Conservation (phyloP, 2,113 vertebrate species). For the Ciconia stormi region DNA sequence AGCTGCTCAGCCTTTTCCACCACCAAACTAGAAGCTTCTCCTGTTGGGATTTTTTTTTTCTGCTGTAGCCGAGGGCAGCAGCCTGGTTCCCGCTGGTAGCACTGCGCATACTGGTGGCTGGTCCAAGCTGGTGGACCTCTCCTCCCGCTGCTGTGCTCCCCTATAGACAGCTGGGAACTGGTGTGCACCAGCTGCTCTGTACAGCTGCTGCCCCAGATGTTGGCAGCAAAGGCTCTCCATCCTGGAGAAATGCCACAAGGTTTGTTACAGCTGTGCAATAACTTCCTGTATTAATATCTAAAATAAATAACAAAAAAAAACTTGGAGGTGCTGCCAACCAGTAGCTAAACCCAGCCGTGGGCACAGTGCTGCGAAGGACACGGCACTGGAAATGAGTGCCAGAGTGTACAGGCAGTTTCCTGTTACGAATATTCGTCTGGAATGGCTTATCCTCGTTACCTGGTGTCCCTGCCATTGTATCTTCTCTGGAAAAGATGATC, state of each 20-base stretch:
- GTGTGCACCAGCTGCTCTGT: not conserved
- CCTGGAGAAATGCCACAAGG: not conserved
- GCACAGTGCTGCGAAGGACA: not conserved
- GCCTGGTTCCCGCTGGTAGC: not conserved
- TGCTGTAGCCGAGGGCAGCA: not conserved
- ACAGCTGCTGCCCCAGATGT: slow-evolving; percentile 11
- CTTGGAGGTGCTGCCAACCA: not conserved
- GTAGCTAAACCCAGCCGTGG: not conserved
- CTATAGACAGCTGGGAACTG: not conserved
- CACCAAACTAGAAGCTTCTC: not conserved
- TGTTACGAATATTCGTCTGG: not conserved
- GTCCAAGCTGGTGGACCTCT: not conserved
- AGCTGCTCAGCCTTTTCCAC: not conserved
- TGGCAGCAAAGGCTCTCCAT: not conserved
- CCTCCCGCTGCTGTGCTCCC: not conserved
- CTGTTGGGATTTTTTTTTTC: not conserved
- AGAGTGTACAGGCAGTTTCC: not conserved
- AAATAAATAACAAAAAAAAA: not conserved
- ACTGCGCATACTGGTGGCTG: not conserved
- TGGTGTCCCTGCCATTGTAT: not conserved
- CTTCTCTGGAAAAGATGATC: not conserved
- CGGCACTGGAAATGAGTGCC: not conserved
- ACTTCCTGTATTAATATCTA: not conserved
- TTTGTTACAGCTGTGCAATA: not conserved
- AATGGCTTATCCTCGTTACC: not conserved